Conservation (phyloP, 1,140 invertebrate genomes). For the Gonatopus flavifemur region DNA sequence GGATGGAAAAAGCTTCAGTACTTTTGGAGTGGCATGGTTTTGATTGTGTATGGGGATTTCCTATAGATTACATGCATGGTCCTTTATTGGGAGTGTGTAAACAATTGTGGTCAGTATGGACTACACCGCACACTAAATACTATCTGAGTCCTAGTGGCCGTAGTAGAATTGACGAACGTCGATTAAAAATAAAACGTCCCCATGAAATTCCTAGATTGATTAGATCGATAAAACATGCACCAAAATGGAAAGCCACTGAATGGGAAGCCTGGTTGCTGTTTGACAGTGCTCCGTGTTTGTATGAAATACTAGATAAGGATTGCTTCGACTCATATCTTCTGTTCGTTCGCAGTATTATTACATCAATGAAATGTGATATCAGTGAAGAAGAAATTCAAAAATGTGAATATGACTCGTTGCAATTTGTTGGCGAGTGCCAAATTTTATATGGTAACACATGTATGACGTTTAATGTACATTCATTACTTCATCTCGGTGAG, state of each 20-base stretch:
- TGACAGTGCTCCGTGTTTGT: conserved; percentile 12
- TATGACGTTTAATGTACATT: too few relatives aligned
- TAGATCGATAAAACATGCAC: conserved; percentile 1
- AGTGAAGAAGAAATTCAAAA: too few relatives aligned
- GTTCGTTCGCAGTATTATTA: too few relatives aligned
- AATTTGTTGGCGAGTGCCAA: too few relatives aligned
- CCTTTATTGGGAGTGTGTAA: neutral
- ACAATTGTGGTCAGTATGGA: neutral
- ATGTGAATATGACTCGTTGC: too few relatives aligned
- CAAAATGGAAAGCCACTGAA: too few relatives aligned
- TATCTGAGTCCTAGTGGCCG: conserved; percentile 2
- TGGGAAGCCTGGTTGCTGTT: conserved; percentile 16
- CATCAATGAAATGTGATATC: too few relatives aligned
- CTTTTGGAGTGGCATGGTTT: conserved; percentile 11
- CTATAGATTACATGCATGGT: conserved; percentile 16
- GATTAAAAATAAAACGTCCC: conserved; percentile 14
- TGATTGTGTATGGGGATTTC: too few relatives aligned
- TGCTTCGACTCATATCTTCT: too few relatives aligned
- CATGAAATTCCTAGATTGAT: too few relatives aligned
- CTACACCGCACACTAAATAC: neutral
- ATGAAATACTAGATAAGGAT: neutral
- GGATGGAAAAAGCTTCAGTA: neutral
- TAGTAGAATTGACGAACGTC: conserved; percentile 9
- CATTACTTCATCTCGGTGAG: too few relatives aligned
- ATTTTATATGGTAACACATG: too few relatives aligned